Percentiles rank a stretch among this genome's conserved stretches.
Conservation (phyloP, 2,888 invertebrate species). For the Rhagium mordax region DNA sequence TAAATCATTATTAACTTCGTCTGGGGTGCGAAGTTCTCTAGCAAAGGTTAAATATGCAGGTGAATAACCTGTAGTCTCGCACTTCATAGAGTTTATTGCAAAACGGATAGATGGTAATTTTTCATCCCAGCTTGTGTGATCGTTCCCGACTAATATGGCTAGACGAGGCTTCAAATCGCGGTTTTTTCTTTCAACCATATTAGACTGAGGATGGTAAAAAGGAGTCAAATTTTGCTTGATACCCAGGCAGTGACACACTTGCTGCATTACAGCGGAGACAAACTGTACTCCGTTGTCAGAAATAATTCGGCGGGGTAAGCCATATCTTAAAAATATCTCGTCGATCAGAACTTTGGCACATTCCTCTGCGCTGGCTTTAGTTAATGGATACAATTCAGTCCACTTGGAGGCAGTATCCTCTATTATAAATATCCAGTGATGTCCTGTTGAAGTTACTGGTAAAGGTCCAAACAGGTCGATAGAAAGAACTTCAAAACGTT, state of each 20-base stretch:
- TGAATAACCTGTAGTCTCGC: conserved; percentile 58
- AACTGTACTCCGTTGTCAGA: conserved; percentile 63
- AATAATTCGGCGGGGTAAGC: conserved; percentile 58
- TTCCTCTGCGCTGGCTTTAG: conserved; percentile 43
- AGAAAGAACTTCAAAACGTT: conserved; percentile 55
- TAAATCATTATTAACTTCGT: conserved; percentile 53
- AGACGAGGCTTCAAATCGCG: conserved; percentile 60
- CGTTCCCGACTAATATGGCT: conserved; percentile 51
- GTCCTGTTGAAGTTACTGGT: conserved; percentile 41
- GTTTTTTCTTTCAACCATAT: conserved; percentile 48
- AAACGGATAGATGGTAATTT: conserved; percentile 61
- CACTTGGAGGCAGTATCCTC: conserved; percentile 56
- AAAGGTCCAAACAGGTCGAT: conserved; percentile 58
- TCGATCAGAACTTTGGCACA: conserved; percentile 51
- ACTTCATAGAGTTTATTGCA: conserved; percentile 61
- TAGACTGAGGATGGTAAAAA: conserved; percentile 44
- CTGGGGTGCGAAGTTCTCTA: conserved; percentile 60
- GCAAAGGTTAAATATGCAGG: conserved; percentile 61
- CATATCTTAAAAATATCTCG: conserved; percentile 59
- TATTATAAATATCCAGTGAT: conserved; percentile 54
- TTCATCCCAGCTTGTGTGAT: conserved; percentile 60
- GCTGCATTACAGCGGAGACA: no score
- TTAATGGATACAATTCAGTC: conserved; percentile 48
- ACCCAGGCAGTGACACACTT: no score
- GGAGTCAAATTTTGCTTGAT: conserved; percentile 56